Evolutionary conservation across 1,140 invertebrate species (phyloP).

Genomic region (Pseudomyrmex dendroicus): DNA sequence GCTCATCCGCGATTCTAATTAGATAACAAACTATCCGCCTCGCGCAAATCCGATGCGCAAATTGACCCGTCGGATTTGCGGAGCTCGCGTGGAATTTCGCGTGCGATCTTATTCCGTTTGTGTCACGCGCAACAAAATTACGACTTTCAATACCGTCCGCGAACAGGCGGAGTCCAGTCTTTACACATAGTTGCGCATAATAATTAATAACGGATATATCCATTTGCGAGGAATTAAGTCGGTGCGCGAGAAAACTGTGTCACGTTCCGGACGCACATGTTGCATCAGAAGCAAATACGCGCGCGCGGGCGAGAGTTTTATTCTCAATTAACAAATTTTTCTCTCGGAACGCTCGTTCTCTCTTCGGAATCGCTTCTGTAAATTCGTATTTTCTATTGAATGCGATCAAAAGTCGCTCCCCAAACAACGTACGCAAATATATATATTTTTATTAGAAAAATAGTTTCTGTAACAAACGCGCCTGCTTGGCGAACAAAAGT

Average conservation of each 20-base stretch:
- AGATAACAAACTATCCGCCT: neutral
- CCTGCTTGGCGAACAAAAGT: conserved; percentile 19
- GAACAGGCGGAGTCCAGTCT: neutral
- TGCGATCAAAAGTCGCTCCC: no score
- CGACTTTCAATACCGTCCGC: neutral
- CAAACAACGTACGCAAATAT: no score
- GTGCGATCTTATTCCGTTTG: neutral
- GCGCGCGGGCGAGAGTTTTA: neutral
- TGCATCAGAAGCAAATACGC: neutral
- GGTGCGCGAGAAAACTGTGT: neutral
- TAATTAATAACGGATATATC: conserved; percentile 3
- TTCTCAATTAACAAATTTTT: neutral
- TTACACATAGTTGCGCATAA: neutral
- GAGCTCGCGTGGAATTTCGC: no score
- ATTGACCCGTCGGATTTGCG: neutral
- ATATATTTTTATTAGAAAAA: no score
- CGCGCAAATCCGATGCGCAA: neutral
- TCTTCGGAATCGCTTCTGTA: no score
- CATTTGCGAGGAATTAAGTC: neutral
- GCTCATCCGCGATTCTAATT: neutral
- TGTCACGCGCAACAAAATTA: neutral
- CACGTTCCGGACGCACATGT: neutral
- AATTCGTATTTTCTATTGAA: no score
- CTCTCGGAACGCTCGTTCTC: no score
- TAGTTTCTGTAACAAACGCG: no score